Evolutionary conservation across 1,140 invertebrate genomes (phyloP).

Genomic region (Pachyrhynchus sulphureomaculatus): DNA sequence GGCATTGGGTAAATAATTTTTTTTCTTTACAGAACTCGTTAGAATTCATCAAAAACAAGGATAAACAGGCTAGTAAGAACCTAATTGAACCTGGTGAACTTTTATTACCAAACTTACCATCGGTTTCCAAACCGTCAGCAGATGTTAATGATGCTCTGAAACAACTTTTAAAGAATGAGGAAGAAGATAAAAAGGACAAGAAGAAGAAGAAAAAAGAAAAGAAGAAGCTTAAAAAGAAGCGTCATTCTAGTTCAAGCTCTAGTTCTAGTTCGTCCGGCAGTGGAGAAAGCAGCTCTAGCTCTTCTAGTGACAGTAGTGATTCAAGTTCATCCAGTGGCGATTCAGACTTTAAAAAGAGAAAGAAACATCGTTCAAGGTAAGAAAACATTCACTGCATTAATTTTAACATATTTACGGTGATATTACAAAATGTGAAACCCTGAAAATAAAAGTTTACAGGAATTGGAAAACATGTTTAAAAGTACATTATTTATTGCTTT

Average conservation of each 20-base stretch:
- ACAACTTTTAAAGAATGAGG: conserved; percentile 57
- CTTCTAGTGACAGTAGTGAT: conserved; percentile 60
- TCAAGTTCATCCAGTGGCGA: conserved; percentile 63
- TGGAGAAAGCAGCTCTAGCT: conserved; percentile 52
- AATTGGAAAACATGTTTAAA: too few species aligned
- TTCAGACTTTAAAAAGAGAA: conserved; percentile 61
- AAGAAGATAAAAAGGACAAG: conserved; percentile 70
- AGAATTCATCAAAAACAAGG: conserved; percentile 72
- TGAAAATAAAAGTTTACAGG: too few species aligned
- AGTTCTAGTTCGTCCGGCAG: conserved; percentile 65
- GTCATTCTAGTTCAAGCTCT: conserved; percentile 59
- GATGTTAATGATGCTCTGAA: conserved; percentile 67
- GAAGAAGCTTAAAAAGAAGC: conserved; percentile 67
- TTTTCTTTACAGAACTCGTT: conserved; percentile 71
- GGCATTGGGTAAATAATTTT: too few species aligned
- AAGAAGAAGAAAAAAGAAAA: conserved; percentile 71
- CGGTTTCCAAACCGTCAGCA: conserved; percentile 51
- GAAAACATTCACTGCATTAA: neutral
- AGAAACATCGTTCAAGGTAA: conserved; percentile 60
- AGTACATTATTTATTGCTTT: too few species aligned
- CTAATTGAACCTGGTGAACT: conserved; percentile 62
- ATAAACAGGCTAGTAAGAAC: conserved; percentile 54
- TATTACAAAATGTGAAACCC: too few species aligned
- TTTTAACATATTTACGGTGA: neutral
- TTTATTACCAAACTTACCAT: conserved; percentile 53